Percentiles rank a stretch among this genome's conserved stretches.
These are phyloP conservation scores for Lepus europaeus DNA, from an alignment of 2,113 vertebrate genomes.

Conservation along the genomic window DNA sequence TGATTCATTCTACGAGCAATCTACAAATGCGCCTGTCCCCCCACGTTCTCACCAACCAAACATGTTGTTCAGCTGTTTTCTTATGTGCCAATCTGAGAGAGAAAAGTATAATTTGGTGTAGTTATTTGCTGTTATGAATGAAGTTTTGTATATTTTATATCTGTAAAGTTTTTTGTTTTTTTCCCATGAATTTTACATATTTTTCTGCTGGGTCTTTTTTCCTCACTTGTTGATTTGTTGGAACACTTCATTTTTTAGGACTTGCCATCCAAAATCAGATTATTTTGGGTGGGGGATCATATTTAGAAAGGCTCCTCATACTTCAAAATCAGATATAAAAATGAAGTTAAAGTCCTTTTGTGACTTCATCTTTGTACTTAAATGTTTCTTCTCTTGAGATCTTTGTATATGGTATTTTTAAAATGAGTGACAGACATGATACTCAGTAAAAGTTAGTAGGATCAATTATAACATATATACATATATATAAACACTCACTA, in stretches of 20 bases:
- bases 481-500: neutral
- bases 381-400: constrained; percentile 31
- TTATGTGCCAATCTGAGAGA: neutral
- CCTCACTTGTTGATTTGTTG: neutral
- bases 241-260: neutral
- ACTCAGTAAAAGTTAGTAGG: neutral
- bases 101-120: neutral
- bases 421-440: neutral
- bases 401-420: constrained; percentile 23
- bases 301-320: neutral
- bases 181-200: neutral
- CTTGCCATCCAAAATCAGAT: neutral
- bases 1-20: neutral
- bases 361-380: constrained; percentile 25
- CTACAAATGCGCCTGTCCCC: neutral
- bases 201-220: constrained; percentile 1
- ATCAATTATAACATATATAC: neutral
- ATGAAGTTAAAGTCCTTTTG: constrained; percentile 20
- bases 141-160: constrained; percentile 8
- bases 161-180: neutral
- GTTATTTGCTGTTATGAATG: constrained; percentile 1
- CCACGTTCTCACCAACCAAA: neutral
- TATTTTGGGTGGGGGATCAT: neutral
- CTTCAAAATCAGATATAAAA: constrained; percentile 18
- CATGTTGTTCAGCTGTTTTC: neutral